Evolutionary conservation across 2,888 invertebrate species (phyloP).

Genomic region (Polyploca ridens): DNA sequence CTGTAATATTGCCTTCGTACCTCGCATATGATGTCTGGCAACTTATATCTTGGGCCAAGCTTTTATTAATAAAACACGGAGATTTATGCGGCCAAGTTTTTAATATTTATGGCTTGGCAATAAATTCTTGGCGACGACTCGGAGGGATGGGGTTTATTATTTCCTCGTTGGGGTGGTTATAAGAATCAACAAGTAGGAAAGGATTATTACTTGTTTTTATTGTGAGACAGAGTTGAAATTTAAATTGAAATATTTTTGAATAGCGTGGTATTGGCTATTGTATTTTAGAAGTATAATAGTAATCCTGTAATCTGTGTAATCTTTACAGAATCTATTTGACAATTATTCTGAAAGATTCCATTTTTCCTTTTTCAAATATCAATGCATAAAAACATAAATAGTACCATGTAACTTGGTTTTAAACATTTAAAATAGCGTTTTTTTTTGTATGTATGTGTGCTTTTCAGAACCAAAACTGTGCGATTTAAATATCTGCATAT

Average conservation of each 20-base stretch:
- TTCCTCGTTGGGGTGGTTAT: slow-evolving; percentile 60
- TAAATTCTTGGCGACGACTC: slow-evolving; percentile 78
- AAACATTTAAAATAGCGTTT: no score
- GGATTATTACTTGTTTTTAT: slow-evolving; percentile 39
- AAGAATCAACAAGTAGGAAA: slow-evolving; percentile 71
- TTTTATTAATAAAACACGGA: slow-evolving; percentile 75
- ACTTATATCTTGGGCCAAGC: slow-evolving; percentile 43
- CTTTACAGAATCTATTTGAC: no score
- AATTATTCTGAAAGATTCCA: no score
- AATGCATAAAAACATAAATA: no score
- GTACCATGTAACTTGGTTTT: no score
- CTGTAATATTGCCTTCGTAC: slow-evolving; percentile 11
- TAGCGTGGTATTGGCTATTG: neutral
- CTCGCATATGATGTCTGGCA: slow-evolving; percentile 50
- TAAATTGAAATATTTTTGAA: neutral
- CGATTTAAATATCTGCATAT: no score
- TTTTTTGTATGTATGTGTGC: no score
- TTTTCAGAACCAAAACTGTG: no score
- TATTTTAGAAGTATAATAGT: neutral
- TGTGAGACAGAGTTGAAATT: neutral
- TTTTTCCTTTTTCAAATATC: no score
- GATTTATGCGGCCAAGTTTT: slow-evolving; percentile 81
- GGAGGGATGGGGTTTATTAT: slow-evolving; percentile 76
- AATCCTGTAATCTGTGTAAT: no score
- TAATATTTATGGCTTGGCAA: slow-evolving; percentile 81